These are phyloP conservation scores for Chlorops oryzae DNA, from an alignment of 1,140 invertebrate species.

Conservation along the genomic window DNA sequence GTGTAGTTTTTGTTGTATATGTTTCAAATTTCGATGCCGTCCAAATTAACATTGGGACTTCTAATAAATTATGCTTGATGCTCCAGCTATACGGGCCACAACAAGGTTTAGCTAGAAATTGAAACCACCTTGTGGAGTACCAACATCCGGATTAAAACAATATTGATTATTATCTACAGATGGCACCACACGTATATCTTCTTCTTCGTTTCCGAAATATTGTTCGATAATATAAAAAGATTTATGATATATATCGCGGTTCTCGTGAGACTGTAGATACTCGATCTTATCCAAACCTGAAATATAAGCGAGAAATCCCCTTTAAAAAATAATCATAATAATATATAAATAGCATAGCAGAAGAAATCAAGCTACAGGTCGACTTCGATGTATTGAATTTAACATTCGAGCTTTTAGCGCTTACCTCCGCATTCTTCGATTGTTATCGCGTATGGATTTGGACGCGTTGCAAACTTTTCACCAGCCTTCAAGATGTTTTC, in stretches of 20 bases:
- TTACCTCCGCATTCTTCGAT: slow-evolving; percentile 96
- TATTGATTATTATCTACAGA: slow-evolving; percentile 73
- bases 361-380: neutral
- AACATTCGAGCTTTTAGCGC: too few species aligned
- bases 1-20: too few species aligned
- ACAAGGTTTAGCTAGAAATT: slow-evolving; percentile 59
- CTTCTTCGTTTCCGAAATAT: slow-evolving; percentile 88
- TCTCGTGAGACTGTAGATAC: slow-evolving; percentile 93
- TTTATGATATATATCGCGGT: slow-evolving; percentile 93
- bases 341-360: slow-evolving; percentile 5
- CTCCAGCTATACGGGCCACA: too few species aligned
- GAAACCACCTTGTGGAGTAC: slow-evolving; percentile 69
- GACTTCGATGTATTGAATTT: neutral
- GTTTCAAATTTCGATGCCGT: too few species aligned
- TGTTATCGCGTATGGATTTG: slow-evolving; percentile 86
- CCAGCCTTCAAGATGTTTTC: slow-evolving; percentile 94
- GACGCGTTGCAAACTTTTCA: slow-evolving; percentile 67
- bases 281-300: slow-evolving; percentile 95
- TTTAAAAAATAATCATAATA: too few species aligned
- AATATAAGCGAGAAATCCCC: slow-evolving; percentile 34
- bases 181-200: slow-evolving; percentile 76
- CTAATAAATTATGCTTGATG: too few species aligned
- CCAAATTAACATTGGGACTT: too few species aligned
- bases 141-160: slow-evolving; percentile 66
- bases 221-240: slow-evolving; percentile 94